Evolutionary conservation across 2,113 vertebrate species (phyloP), one percentile per base, ranked within the genome.

Genomic region (Corynorhinus townsendii): DNA sequence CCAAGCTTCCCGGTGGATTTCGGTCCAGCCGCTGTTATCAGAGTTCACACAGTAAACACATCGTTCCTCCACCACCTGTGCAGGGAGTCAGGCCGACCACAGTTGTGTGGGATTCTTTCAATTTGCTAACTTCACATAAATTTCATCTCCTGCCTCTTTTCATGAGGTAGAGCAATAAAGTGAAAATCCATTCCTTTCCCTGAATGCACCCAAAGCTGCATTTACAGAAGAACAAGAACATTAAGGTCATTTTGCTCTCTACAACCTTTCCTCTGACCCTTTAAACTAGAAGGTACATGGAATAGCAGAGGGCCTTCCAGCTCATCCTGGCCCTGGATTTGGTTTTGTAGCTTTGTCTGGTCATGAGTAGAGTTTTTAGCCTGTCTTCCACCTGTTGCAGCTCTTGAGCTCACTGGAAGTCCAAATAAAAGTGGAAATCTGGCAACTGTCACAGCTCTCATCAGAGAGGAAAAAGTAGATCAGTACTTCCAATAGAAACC

Each of bases 1-100:
- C 99, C 99, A 99, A 96, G 99, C 99, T 95, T 99, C 99, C 95
- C 99, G 98, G 96, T 98, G 99, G 95, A 99, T 98, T 97, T 99
- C 98, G 0, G 99, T 99, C 99, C 99, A 99, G 98, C 98, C 98
- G 97, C 97, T 98, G 96, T 99, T 99, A 75, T 99, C 99, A 0
- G 98, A 98, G 97, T 99, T 99, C 94, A 99, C 98, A 89, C 86
- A 94, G 98, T 99, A 99, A 96, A 98, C 98, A 7, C 99, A 99
- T 20, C 99, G 98, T 97, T 99, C 99, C 97, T 99, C 98, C 95
- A 99, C 99, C 38, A 99, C 98, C 99, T 99, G 98, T 73, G 47
- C 26, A 56, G 83, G 90, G 64, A 87, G 69, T 28, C 47, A 72
- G 59, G 35, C 19, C 49, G 86, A 69, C 9, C 56, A 87, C 49